Conservation (phyloP, 2,113 vertebrate genomes). For the Corythornis cristatus region DNA sequence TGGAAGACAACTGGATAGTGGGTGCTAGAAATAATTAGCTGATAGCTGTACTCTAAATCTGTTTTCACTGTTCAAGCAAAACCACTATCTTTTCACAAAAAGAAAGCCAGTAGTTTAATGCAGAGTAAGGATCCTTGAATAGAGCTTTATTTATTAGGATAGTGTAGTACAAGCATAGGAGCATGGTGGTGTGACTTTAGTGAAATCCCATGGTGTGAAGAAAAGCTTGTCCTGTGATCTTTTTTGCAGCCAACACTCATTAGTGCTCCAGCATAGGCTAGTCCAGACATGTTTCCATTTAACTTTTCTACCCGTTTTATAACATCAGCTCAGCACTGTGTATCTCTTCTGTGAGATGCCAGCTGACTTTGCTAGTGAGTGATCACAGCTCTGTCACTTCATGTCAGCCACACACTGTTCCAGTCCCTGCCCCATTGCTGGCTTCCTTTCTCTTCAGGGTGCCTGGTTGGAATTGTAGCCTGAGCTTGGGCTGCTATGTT, state of each 20-base stretch:
- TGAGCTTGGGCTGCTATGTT: neutral
- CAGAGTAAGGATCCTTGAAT: neutral
- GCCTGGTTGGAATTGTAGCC: neutral
- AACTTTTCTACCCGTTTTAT: neutral
- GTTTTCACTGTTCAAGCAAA: neutral
- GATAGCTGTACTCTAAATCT: neutral
- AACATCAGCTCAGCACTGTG: neutral
- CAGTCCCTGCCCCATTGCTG: neutral
- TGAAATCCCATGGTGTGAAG: neutral
- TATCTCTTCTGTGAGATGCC: neutral
- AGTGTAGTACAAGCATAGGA: neutral
- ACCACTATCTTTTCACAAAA: neutral
- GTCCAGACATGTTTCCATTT: neutral
- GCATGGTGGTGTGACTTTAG: neutral
- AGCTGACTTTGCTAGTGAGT: neutral
- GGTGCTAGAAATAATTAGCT: neutral
- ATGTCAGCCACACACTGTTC: neutral
- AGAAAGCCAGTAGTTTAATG: neutral
- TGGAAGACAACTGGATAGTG: neutral
- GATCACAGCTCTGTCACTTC: neutral
- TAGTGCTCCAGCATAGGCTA: neutral
- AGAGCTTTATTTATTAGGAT: neutral
- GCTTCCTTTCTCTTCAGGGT: neutral
- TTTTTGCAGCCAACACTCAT: neutral
- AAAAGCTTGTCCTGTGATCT: neutral